Evolutionary conservation across 2,888 invertebrate genomes (phyloP).

Genomic region (Tupiocoris notatus): DNA sequence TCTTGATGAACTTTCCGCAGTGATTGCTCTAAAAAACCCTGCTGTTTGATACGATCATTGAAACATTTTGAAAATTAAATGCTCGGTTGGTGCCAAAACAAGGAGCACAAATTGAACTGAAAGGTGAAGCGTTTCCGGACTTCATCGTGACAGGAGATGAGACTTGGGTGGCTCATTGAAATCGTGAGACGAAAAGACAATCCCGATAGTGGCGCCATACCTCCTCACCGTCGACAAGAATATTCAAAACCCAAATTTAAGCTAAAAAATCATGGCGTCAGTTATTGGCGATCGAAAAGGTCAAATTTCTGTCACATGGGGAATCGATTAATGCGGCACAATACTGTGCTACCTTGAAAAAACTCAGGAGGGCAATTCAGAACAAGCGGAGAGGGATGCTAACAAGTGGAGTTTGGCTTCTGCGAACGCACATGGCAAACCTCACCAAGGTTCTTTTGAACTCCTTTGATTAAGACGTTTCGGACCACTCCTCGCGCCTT

Average conservation of each 20-base stretch:
- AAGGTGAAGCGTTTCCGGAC: too few species aligned
- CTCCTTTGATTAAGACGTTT: too few species aligned
- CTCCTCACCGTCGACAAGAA: neutral
- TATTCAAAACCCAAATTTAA: neutral
- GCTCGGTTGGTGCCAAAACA: too few species aligned
- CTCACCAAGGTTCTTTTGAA: too few species aligned
- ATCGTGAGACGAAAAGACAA: too few species aligned
- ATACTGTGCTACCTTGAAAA: slow-evolving; percentile 36
- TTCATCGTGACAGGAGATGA: slow-evolving; percentile 1
- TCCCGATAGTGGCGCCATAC: neutral
- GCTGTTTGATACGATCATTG: too few species aligned
- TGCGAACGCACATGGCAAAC: slow-evolving; percentile 42
- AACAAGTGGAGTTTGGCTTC: slow-evolving; percentile 41
- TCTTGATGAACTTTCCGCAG: too few species aligned
- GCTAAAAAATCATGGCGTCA: slow-evolving; percentile 49
- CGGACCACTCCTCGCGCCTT: too few species aligned
- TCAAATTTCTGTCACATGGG: slow-evolving; percentile 40
- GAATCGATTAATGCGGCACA: slow-evolving; percentile 11
- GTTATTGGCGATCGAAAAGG: slow-evolving; percentile 49
- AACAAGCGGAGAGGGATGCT: slow-evolving; percentile 47
- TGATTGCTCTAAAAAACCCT: too few species aligned
- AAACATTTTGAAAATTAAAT: too few species aligned
- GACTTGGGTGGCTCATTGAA: slow-evolving; percentile 2
- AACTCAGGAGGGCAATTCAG: slow-evolving; percentile 44
- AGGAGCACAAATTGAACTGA: neutral